Evolutionary conservation across 2,888 invertebrate genomes (phyloP).

Genomic region (Machimus rusticus): DNA sequence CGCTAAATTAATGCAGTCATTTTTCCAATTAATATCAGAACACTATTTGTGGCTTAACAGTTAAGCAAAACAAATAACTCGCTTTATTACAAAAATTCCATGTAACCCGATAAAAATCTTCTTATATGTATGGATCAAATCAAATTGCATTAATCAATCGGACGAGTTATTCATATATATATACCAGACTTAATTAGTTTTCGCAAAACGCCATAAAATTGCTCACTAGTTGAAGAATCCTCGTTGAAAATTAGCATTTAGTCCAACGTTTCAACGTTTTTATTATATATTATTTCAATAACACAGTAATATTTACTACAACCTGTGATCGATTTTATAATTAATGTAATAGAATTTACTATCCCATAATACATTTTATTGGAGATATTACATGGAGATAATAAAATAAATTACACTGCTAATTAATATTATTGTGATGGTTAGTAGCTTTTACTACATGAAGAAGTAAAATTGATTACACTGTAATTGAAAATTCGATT

Average conservation of each 20-base stretch:
- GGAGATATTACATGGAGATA: too few relatives aligned
- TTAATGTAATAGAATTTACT: too few relatives aligned
- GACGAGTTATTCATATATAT: neutral
- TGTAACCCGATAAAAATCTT: neutral
- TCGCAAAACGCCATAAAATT: neutral
- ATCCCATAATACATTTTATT: too few relatives aligned
- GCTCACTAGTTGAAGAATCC: neutral
- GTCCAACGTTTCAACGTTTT: neutral
- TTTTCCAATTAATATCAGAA: neutral
- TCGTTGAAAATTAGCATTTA: neutral
- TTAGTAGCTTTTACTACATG: too few relatives aligned
- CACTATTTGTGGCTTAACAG: neutral
- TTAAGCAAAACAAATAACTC: neutral
- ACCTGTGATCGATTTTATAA: too few relatives aligned
- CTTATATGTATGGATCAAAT: neutral
- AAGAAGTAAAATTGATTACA: too few relatives aligned
- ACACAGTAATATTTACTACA: too few relatives aligned
- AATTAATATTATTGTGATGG: too few relatives aligned
- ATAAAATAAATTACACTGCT: too few relatives aligned
- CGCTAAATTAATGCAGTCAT: neutral
- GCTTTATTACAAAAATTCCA: neutral
- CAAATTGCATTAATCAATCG: neutral
- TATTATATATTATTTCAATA: too few relatives aligned
- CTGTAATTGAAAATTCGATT: too few relatives aligned
- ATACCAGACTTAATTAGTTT: neutral